A percentile compares a stretch with the other conserved stretches of the same genome.
Conservation (phyloP, 2,113 vertebrate genomes). For the Amphiprion ocellaris region DNA sequence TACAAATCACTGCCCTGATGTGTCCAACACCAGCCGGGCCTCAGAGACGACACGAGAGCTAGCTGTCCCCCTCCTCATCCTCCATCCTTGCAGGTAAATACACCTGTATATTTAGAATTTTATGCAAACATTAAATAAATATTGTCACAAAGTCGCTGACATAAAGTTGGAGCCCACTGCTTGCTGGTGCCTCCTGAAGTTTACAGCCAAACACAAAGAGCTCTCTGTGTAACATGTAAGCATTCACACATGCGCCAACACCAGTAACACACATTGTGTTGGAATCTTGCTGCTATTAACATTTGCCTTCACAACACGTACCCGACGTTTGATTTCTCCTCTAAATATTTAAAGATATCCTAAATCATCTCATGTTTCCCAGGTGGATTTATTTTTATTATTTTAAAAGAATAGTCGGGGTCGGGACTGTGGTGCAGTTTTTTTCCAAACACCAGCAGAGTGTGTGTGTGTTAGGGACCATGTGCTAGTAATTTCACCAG, state of each 20-base stretch:
- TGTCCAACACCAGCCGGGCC: constrained; percentile 32
- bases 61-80: background rate
- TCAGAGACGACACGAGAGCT: constrained; percentile 28
- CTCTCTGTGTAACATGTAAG: constrained; percentile 70
- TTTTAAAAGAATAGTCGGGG: constrained; percentile 55
- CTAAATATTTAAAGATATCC: constrained; percentile 55
- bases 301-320: constrained; percentile 19
- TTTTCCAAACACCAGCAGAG: constrained; percentile 67
- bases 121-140: constrained; percentile 78
- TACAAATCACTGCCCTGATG: constrained; percentile 69
- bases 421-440: constrained; percentile 37
- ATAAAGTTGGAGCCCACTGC: constrained; percentile 63
- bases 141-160: constrained; percentile 68
- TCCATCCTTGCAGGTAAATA: constrained; percentile 74
- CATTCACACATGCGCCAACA: constrained; percentile 61
- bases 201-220: constrained; percentile 68
- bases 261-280: constrained; percentile 33
- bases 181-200: constrained; percentile 50
- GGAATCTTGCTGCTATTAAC: constrained; percentile 24
- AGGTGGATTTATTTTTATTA: constrained; percentile 71
- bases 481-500: constrained; percentile 81
- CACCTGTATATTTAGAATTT: constrained; percentile 78
- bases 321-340: constrained; percentile 9
- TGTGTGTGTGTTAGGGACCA: constrained; percentile 59
- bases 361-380: constrained; percentile 59